Evolutionary conservation across 2,797 vertebrate genomes (phyloP).

Genomic region (Sebastes cheni): DNA sequence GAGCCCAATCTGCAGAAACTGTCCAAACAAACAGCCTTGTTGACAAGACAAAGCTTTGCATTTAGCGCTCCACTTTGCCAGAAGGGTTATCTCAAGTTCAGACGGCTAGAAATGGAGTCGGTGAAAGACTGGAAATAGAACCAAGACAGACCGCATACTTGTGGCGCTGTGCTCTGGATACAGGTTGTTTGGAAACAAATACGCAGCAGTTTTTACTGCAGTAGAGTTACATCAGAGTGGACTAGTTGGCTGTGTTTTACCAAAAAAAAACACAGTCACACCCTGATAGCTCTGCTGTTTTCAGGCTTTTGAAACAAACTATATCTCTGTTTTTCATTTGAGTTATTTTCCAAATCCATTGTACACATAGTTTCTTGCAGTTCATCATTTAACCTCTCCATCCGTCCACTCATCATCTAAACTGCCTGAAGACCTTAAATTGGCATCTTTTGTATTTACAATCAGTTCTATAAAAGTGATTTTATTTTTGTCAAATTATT

Average conservation of each 20-base stretch:
- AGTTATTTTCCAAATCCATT: not conserved
- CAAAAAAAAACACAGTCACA: constrained; percentile 25
- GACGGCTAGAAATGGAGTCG: constrained; percentile 28
- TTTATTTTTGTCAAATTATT: not conserved
- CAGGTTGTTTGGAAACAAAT: constrained; percentile 53
- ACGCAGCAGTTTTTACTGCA: constrained; percentile 12
- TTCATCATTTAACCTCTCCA: not conserved
- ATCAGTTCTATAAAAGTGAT: not conserved
- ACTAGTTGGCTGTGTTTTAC: constrained; percentile 13
- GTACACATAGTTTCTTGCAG: not conserved
- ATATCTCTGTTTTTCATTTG: not conserved
- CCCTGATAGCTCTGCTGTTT: constrained; percentile 24
- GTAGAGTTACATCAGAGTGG: constrained; percentile 16
- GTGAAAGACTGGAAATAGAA: constrained; percentile 55
- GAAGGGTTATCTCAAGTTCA: constrained; percentile 61
- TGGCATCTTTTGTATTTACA: not conserved
- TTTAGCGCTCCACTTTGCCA: constrained; percentile 52
- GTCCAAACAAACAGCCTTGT: constrained; percentile 67
- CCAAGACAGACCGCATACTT: constrained; percentile 19
- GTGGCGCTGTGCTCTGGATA: constrained; percentile 6
- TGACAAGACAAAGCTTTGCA: constrained; percentile 70
- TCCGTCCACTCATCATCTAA: not conserved
- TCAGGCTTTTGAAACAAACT: constrained; percentile 8
- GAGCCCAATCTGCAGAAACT: constrained; percentile 57
- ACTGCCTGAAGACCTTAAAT: not conserved